phyloP scores from a whole-genome alignment of 2,888 invertebrate species.

The Drosophila setosimentum region DNA sequence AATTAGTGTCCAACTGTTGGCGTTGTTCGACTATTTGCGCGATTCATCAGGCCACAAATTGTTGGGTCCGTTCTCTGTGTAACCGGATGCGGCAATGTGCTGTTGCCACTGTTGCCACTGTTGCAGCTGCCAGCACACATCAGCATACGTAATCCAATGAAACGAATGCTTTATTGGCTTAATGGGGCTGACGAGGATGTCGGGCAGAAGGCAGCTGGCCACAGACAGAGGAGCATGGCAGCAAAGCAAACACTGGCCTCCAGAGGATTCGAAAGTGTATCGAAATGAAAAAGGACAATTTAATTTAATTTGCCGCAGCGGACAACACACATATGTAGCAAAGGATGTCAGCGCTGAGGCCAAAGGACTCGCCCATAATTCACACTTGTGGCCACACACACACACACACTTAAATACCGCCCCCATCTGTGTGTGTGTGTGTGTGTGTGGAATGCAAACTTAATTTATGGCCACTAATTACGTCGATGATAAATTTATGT shows the following conservation, averaged over 20 bases:
- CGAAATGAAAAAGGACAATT: conserved; percentile 83
- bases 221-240: background rate
- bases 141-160: conserved; percentile 80
- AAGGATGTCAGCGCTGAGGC: conserved; percentile 52
- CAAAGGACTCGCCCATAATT: conserved; percentile 65
- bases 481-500: conserved; percentile 82
- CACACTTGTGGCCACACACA: conserved; percentile 73
- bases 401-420: conserved; percentile 22
- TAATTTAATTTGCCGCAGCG: conserved; percentile 82
- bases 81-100: conserved; percentile 63
- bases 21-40: conserved; percentile 60
- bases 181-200: conserved; percentile 74
- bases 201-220: background rate
- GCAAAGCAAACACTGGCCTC: conserved; percentile 29
- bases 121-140: conserved; percentile 39
- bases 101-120: background rate
- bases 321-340: conserved; percentile 30
- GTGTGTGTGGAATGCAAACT: conserved; percentile 17
- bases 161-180: conserved; percentile 82
- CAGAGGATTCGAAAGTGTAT: conserved; percentile 71
- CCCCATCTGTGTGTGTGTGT: background rate
- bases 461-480: conserved; percentile 84
- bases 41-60: conserved; percentile 75
- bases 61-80: conserved; percentile 52
- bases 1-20: conserved; percentile 50